These are phyloP conservation scores for Tenthredo amoena DNA, from an alignment of 2,888 invertebrate genomes.

Conservation along the genomic window DNA sequence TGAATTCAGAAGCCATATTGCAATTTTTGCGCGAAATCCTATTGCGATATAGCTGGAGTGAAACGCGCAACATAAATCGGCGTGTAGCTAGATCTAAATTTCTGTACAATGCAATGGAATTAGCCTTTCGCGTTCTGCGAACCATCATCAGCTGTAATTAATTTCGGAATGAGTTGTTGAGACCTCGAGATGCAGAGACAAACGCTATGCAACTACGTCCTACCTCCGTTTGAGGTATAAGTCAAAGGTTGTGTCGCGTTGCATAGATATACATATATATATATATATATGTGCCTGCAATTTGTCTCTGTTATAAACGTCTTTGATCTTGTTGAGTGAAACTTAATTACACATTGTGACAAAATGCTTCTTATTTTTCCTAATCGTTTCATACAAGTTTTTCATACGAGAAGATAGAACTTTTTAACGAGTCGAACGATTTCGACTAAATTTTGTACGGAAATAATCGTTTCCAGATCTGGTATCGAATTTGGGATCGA, in stretches of 20 bases:
- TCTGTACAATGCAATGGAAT: background rate
- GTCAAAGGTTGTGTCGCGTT: constrained; percentile 9
- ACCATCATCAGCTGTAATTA: constrained; percentile 1
- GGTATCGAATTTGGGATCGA: too few relatives aligned
- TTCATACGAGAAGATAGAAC: background rate
- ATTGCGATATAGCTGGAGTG: too few relatives aligned
- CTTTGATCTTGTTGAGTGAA: background rate
- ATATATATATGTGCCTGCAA: background rate
- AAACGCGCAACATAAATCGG: too few relatives aligned
- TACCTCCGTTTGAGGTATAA: background rate
- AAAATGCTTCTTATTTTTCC: background rate
- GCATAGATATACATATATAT: background rate
- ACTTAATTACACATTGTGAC: background rate
- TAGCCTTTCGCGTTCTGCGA: background rate
- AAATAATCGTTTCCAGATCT: background rate
- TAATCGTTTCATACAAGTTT: background rate
- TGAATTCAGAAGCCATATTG: too few relatives aligned
- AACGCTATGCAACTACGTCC: background rate
- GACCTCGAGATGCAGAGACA: background rate
- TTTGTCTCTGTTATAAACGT: background rate
- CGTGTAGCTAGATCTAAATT: background rate
- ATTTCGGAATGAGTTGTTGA: background rate
- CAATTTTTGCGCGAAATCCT: too few relatives aligned
- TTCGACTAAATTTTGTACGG: background rate
- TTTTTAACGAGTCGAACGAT: background rate